Base-by-base conservation (phyloP, 2,888 invertebrate genomes). In the Gortyna flavago region DNA sequence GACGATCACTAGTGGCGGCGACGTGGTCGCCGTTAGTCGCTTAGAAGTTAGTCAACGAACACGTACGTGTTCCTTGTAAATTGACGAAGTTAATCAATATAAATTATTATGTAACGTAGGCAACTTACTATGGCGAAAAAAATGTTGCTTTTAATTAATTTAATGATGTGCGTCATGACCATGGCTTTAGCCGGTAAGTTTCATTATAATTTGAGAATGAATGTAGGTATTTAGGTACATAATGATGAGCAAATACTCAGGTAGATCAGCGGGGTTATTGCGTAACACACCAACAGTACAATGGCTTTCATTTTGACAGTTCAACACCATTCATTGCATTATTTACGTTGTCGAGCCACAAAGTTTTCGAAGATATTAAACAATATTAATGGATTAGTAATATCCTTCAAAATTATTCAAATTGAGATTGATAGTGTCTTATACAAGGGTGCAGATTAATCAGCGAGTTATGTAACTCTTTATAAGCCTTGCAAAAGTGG, bases 81-180 rank as follows among this genome's bases (percentile, higher is more conserved):
- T 59, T 54, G 57, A 44, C 2, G 3, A 71, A 76, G 61, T 68
- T 35, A 76, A 64, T 35, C 25, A 11, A 21, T 35, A 8, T 32
- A 32, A 38, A 21, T 21, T 70, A 64, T 48, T 80, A 76, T 76
- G 61, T 72, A 80, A 85, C 25, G 16, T 6, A 8, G 21, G 16
- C 7, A 65, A 75, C 41, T 75, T 57, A 61, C 48, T 73, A 61
- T 35, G 38, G 6, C 54, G 3, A 80, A 76, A 68, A 71, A 69
- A 81, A 82, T 85, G 68, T 57, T 76, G 61, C 62, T 80, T 72
- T 76, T 81, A 41, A 85, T 85, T 68, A 68, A 68, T 38, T 44
- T 82, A 48, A 54, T 85, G 0, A n/a, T 57, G 57, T 76, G 48
- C 76, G 35, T 80, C 44, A 57, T 57, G 21, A 13, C 81, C 16